Base-by-base conservation (phyloP, 2,113 vertebrate genomes). In the Entelurus aequoreus region DNA sequence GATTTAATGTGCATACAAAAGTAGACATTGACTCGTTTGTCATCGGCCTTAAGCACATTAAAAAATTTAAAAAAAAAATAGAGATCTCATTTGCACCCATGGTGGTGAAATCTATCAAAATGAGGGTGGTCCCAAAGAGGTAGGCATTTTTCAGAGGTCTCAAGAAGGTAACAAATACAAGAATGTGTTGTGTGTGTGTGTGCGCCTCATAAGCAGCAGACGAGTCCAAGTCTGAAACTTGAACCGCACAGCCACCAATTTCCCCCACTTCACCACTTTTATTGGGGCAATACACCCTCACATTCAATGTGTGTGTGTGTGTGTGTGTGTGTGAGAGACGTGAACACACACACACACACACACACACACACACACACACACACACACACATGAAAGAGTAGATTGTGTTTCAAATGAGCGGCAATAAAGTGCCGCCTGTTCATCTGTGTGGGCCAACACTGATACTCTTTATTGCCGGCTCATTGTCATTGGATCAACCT, bases 221-320 rank as follows among this genome's bases (percentile, higher is more conserved):
- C 60, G 83, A 86, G 85, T 88, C 87, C 87, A 88, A 88, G 85
- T 84, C 85, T 88, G 77, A 84, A 87, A 83, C 87, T 88, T 88
- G 87, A 88, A 87, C 87, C 78, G 84, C 62, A 69, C 69, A 78
- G 60, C 55, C 68, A 75, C 49, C 65, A 68, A 67, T 71, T 82
- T 76, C 78, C 78, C 82, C 63, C 50, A 16, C 53, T 44, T 53
- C 28, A 49, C 61, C 72, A 55, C 76, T 82, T 86, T 87, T 86
- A 87, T 84, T 80, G 72, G 85, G 81, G 82, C 82, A 80, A 84
- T 86, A 66, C 59, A 79, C 69, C 62, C 73, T 61, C 50, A 46
- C 73, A 54, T 51, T 57, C 48, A 48, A 68, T 52, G 47, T 56
- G 13, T 10, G 48, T 53, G 35, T 14, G 49, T 49, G 53, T 38